Percentiles rank a stretch among this genome's conserved stretches.
Conservation (phyloP, 2,888 invertebrate genomes). For the Amaurobius ferox region DNA sequence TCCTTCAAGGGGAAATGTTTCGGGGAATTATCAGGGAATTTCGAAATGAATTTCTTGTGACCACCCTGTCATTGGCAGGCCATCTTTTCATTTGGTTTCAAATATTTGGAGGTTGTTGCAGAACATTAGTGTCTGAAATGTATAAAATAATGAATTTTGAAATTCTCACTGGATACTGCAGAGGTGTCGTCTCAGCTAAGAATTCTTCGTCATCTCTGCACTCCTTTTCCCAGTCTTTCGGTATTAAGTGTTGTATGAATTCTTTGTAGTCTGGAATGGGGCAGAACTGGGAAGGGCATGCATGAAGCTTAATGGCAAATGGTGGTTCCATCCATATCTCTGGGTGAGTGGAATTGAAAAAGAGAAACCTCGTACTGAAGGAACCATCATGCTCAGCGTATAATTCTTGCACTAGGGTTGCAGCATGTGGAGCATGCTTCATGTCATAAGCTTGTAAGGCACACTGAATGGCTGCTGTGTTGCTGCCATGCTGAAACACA, state of each 20-base stretch:
- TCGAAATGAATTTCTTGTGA: no score
- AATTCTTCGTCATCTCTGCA: background rate
- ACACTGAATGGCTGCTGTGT: conserved; percentile 23
- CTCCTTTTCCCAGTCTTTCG: conserved; percentile 22
- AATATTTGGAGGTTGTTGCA: no score
- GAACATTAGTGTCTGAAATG: no score
- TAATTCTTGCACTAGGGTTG: conserved; percentile 28
- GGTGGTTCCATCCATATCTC: conserved; percentile 12
- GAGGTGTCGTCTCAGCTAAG: no score
- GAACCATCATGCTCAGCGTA: background rate
- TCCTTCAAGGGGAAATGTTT: no score
- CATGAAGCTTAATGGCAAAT: conserved; percentile 4
- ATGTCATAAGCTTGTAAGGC: conserved; percentile 23
- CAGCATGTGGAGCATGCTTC: conserved; percentile 15
- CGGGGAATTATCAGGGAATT: no score
- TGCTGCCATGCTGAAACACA: conserved; percentile 37
- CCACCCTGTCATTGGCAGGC: no score
- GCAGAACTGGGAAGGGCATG: conserved; percentile 32
- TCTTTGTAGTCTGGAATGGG: background rate
- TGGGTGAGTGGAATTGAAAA: conserved; percentile 21
- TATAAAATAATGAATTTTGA: no score
- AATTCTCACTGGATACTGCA: no score
- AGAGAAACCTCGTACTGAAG: conserved; percentile 15
- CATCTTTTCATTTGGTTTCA: no score
- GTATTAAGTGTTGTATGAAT: background rate